Base-by-base conservation (phyloP, 2,888 invertebrate genomes). In the Amphipyra berbera region DNA sequence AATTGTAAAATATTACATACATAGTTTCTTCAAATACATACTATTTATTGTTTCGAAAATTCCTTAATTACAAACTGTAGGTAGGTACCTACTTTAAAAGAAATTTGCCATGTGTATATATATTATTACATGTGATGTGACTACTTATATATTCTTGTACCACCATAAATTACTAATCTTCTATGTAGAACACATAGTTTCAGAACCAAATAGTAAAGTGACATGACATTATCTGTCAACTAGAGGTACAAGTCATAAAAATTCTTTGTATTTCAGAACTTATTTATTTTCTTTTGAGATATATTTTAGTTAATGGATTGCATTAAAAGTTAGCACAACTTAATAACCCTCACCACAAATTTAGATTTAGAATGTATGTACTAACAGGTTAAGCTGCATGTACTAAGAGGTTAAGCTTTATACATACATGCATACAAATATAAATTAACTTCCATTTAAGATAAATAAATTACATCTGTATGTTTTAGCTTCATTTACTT, bases 171-270 rank as follows among this genome's bases (percentile, higher is more conserved):
- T 30, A 30, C 6, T 30, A 30, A 30, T 30, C 2, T 30, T 30
- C 6, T 4, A 30, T 30, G 30, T 10, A 37, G 3, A 53, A 15
- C 4, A 27, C 14, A 58, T 41, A 33, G 21, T 30, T n/a, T 12
- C 2, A 12, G 21, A 40, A 41, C 13, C 3, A 53, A 21, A 10
- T 10, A 33, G 12, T 63, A 64, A 58, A 42, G 3, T 13, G 8
- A 2, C n/a, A 21, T 68, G 73, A 47, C 68, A 72, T 13, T 33
- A 41, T n/a, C 12, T 49, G 69, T 68, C 74, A 70, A 53, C 4
- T 13, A 37, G n/a, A n/a, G 35, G 9, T 8, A 13, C 41, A 30
- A 52, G 61, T 68, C 68, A 73, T 56, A 68, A 61, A 53, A 42
- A 12, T 57, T 53, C 6, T 33, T 45, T 67, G 35, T 53, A 61